Evolutionary conservation across 2,888 invertebrate genomes (phyloP).

Genomic region (Dolichomitus sp.): DNA sequence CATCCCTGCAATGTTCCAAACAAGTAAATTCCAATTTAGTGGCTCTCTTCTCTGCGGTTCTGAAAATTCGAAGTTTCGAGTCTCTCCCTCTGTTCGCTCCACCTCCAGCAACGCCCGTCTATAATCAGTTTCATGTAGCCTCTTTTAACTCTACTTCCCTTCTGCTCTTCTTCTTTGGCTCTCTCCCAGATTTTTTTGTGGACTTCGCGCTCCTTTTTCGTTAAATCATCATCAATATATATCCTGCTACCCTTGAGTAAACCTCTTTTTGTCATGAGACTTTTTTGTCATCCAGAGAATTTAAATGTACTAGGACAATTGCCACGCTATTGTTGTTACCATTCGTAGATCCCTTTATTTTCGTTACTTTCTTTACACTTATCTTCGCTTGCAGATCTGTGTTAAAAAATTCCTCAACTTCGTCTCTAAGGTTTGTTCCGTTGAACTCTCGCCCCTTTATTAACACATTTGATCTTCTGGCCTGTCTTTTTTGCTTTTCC

Average conservation of each 20-base stretch:
- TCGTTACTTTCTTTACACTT: not conserved
- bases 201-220: conserved; percentile 15
- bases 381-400: not conserved
- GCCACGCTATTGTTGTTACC: not conserved
- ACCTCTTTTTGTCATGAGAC: not conserved
- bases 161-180: conserved; percentile 7
- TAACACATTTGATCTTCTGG: not conserved
- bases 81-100: conserved; percentile 15
- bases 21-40: not conserved
- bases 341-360: not conserved
- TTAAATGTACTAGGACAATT: not conserved
- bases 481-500: not conserved
- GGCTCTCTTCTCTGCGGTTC: conserved; percentile 15
- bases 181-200: conserved; percentile 17
- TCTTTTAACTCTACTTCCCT: not conserved
- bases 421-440: not conserved
- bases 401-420: not conserved
- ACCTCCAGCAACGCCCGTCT: conserved; percentile 28
- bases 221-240: not conserved
- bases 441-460: not conserved
- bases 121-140: conserved; percentile 24
- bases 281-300: not conserved
- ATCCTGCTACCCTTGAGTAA: conserved; percentile 10
- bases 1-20: conserved; percentile 18
- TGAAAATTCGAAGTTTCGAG: conserved; percentile 22